These are phyloP conservation scores for Tuberolachnus salignus DNA, from an alignment of 2,888 invertebrate genomes.

Conservation along the genomic window DNA sequence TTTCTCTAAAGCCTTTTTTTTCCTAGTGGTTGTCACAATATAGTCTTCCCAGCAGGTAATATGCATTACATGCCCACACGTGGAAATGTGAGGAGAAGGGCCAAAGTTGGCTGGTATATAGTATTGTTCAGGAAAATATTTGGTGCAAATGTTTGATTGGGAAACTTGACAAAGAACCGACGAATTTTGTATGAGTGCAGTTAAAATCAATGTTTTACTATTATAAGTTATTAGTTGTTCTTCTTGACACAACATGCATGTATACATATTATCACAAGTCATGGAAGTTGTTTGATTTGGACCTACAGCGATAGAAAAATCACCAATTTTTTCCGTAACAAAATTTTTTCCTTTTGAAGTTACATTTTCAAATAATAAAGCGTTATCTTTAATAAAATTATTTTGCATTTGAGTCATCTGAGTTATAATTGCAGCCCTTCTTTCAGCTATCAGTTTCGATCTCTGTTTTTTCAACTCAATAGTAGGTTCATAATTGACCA, in stretches of 20 bases:
- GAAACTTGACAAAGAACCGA: slow-evolving; percentile 78
- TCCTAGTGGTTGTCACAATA: no score
- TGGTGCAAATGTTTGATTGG: slow-evolving; percentile 61
- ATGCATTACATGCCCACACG: slow-evolving; percentile 98
- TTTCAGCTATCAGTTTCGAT: slow-evolving; percentile 82
- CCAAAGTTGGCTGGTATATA: slow-evolving; percentile 62
- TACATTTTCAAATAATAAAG: slow-evolving; percentile 78
- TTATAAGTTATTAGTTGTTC: slow-evolving; percentile 78
- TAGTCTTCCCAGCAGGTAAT: slow-evolving; percentile 92
- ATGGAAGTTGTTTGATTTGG: slow-evolving; percentile 66
- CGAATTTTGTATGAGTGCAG: slow-evolving; percentile 90
- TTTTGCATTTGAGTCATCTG: slow-evolving; percentile 93
- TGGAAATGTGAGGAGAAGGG: slow-evolving; percentile 84
- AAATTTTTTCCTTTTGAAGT: slow-evolving; percentile 61
- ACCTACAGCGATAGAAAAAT: slow-evolving; percentile 68
- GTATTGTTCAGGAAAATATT: slow-evolving; percentile 53
- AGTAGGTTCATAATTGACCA: slow-evolving; percentile 40
- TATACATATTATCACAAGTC: slow-evolving; percentile 69
- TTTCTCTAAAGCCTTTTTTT: slow-evolving; percentile 86
- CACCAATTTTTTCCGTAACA: no score
- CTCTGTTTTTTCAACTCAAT: slow-evolving; percentile 71
- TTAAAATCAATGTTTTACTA: slow-evolving; percentile 82
- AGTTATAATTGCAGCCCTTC: slow-evolving; percentile 88
- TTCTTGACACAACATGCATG: slow-evolving; percentile 95
- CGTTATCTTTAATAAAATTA: slow-evolving; percentile 87